Conservation (phyloP, 53 echinoderm and acorn worm species). For the Arbacia lixula region DNA sequence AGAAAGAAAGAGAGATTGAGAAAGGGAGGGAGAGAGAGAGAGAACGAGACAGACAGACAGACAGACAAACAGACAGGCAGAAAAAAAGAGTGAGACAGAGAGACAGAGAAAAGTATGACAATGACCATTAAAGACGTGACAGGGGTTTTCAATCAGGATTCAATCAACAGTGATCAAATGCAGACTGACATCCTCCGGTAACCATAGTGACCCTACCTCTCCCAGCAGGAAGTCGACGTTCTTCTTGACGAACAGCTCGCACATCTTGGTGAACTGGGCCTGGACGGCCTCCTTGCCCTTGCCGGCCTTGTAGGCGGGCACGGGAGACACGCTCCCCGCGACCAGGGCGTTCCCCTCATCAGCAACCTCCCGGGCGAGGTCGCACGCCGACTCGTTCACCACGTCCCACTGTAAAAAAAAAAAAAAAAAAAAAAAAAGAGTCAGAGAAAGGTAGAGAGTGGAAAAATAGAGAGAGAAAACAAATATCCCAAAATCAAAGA, state of each 20-base stretch:
- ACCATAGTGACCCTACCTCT: too few species aligned
- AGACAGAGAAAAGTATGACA: too few species aligned
- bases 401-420: constrained; percentile 52
- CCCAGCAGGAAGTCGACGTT: constrained; percentile 86
- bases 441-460: not conserved
- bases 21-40: too few species aligned
- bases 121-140: too few species aligned
- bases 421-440: not conserved
- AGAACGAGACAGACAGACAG: too few species aligned
- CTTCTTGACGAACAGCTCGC: constrained; percentile 65
- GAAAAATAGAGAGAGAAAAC: not conserved
- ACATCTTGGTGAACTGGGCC: constrained; percentile 70
- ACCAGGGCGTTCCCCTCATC: constrained; percentile 80
- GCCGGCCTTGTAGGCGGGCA: constrained; percentile 45
- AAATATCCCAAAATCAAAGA: too few species aligned
- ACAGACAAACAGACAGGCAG: too few species aligned
- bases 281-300: constrained; percentile 74
- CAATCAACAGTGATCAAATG: too few species aligned
- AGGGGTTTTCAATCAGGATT: too few species aligned
- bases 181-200: too few species aligned
- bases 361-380: constrained; percentile 85
- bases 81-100: too few species aligned
- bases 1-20: too few species aligned
- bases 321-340: constrained; percentile 72
- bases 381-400: constrained; percentile 75